phyloP scores from a whole-genome alignment of 2,797 vertebrate species.

The Alectoris magna region DNA sequence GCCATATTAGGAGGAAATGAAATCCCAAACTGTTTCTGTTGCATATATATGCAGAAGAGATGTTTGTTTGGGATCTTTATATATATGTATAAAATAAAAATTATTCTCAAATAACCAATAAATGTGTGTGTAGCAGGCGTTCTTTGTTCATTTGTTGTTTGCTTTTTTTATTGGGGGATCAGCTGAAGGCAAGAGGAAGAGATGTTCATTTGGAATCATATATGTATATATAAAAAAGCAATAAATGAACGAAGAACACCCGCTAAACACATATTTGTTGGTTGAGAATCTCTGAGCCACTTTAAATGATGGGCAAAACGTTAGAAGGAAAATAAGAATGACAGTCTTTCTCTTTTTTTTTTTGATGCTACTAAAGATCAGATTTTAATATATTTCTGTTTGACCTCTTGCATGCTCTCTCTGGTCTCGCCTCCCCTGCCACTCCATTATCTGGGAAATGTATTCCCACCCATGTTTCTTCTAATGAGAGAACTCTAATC shows the following conservation, averaged over 20 bases:
- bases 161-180: no score
- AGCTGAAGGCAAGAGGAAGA: no score
- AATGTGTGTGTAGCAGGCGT: no score
- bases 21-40: neutral
- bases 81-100: no score
- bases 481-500: slow-evolving; percentile 40
- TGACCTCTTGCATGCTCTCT: neutral
- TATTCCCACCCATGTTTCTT: neutral
- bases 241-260: neutral
- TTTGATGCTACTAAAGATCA: neutral
- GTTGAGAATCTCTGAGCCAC: neutral
- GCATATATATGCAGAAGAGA: neutral
- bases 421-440: neutral
- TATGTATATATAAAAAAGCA: neutral
- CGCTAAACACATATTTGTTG: neutral
- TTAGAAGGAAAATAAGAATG: neutral
- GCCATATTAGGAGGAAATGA: neutral
- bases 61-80: no score
- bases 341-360: neutral
- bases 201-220: no score
- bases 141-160: no score
- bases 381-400: neutral
- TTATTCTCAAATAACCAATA: no score
- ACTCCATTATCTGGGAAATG: neutral
- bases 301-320: neutral